Conservation (phyloP, 64 coral and sea anemone species). For the Pocillopora damicornis region DNA sequence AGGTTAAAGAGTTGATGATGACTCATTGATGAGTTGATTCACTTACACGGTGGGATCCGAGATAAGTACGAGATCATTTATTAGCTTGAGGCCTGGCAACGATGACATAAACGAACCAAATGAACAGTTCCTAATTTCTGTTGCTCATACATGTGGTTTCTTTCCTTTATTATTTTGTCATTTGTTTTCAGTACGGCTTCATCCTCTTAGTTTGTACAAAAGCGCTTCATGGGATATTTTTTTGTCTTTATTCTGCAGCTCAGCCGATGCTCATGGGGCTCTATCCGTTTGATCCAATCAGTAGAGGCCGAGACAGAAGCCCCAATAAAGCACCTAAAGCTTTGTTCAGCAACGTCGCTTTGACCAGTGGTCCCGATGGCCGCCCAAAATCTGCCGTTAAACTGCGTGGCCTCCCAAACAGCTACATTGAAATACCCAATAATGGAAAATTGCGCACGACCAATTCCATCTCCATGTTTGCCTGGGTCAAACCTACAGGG, state of each 20-base stretch:
- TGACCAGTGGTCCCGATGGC: conserved; percentile 39
- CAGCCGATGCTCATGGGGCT: conserved; percentile 32
- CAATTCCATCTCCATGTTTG: conserved; percentile 63
- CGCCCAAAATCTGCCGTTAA: conserved; percentile 13
- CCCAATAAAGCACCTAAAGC: conserved; percentile 42
- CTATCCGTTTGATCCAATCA: conserved; percentile 45
- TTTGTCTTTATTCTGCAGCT: conserved; percentile 9
- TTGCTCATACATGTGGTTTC: no score
- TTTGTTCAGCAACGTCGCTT: not conserved
- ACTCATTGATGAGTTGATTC: no score
- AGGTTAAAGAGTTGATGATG: no score
- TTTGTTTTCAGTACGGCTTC: no score
- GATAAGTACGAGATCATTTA: no score
- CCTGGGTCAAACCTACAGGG: conserved; percentile 44
- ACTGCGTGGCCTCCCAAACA: conserved; percentile 65
- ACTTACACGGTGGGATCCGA: no score
- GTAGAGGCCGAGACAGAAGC: conserved; percentile 44
- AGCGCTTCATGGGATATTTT: not conserved
- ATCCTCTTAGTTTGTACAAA: no score
- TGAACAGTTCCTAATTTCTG: no score
- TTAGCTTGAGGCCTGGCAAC: no score
- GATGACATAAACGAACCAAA: no score
- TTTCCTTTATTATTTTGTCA: no score
- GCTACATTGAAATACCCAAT: conserved; percentile 74
- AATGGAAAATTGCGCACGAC: conserved; percentile 63